Evolutionary conservation across 1,140 invertebrate genomes (phyloP), one percentile per base, ranked within the genome.

Genomic region (Tetraneura akinire): DNA sequence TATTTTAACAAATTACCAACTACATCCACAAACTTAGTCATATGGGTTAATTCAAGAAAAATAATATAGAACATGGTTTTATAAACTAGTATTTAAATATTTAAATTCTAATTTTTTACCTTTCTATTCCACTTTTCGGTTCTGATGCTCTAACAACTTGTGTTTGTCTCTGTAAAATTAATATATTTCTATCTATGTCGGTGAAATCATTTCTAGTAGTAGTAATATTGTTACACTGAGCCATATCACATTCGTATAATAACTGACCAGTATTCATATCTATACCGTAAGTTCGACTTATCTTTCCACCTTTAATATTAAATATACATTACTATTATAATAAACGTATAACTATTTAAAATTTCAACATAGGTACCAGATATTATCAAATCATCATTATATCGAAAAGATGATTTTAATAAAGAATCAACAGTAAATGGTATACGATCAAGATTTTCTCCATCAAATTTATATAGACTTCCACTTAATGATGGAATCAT

Each of bases 401-500:
- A 92, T 84, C 91, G 91, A 85, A 92, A 93, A 1, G 95, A 94
- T 6, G 93, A 92, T 80, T 91, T 90, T 1, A 98, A 88, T 16
- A 98, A 88, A 81, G 91, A 90, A 76, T 97, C 95, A 0, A 94
- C 91, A 68, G 91, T 91, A 80, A 98, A 90, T 23, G 95, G 94
- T 73, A 98, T 87, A 0, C 92, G 90, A 87, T 97, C 93, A 74
- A 98, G 90, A 83, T 89, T 92, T 70, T 94, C 91, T 1, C 94
- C 95, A 88, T 97, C 94, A 86, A 96, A 94, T 85, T 92, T 93
- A 86, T 96, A 98, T 10, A 98, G 87, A 21, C 91, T 90, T 13
- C 96, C 96, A 85, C 91, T 93, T 11, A 98, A 86, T 0, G 96
- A 96, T 47, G 96, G 96, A 84, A 98, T 95, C 83, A 98, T 88